These are phyloP conservation scores for Pycnomerus fuliginosus DNA, from an alignment of 2,888 invertebrate genomes.

Conservation along the genomic window DNA sequence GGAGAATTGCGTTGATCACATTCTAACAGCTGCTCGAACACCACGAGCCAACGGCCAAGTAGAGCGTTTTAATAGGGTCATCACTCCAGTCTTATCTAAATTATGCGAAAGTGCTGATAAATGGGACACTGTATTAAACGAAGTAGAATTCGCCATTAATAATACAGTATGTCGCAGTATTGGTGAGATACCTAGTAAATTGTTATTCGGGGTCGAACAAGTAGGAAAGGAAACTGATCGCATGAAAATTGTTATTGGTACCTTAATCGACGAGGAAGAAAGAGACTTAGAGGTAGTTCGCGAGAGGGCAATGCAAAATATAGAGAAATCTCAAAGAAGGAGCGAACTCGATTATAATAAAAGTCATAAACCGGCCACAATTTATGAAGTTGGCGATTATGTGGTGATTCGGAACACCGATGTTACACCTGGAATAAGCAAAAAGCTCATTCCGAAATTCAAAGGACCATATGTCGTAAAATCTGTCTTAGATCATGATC, in stretches of 20 bases:
- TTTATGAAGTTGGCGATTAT: background rate
- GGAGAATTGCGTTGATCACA: background rate
- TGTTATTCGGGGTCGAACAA: too few relatives aligned
- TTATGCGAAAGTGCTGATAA: constrained; percentile 19
- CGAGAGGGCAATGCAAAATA: background rate
- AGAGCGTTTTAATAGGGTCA: constrained; percentile 28
- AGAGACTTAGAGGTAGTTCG: background rate
- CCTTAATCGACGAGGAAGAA: background rate
- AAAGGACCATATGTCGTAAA: constrained; percentile 26
- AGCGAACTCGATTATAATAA: background rate
- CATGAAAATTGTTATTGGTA: too few relatives aligned
- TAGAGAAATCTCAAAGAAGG: background rate
- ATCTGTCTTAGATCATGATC: constrained; percentile 22
- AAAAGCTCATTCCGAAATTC: constrained; percentile 23
- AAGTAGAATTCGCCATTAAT: constrained; percentile 27
- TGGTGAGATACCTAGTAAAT: constrained; percentile 13
- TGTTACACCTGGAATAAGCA: constrained; percentile 12
- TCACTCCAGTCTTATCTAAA: constrained; percentile 35
- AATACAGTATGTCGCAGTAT: constrained; percentile 17
- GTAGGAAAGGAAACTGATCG: too few relatives aligned
- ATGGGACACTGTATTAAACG: constrained; percentile 28
- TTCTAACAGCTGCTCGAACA: constrained; percentile 32
- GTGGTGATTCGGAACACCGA: constrained; percentile 18
- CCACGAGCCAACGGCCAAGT: constrained; percentile 41
- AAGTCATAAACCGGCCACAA: background rate